Base-by-base conservation (phyloP, 2,888 invertebrate species). In the Tetheella fluctuosa region DNA sequence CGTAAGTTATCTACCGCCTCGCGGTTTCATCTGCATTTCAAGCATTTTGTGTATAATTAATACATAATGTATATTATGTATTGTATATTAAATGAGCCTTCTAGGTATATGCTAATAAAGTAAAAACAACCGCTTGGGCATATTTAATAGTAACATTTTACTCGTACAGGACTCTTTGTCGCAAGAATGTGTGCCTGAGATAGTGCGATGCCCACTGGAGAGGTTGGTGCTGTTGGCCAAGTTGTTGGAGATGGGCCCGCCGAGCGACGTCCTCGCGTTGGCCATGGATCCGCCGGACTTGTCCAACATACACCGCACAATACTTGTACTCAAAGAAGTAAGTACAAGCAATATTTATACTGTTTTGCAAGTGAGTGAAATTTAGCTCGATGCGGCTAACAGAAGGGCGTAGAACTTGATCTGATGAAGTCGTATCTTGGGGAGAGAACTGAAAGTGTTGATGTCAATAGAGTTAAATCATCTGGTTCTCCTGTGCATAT, bases 261-360 rank as follows among this genome's bases (percentile, higher is more conserved):
- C 97, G 37, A 93, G 94, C 42, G 95, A 96, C 34, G 94, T 99
- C 30, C 90, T 99, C 0, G 97, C 97, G 0, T 87, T 97, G 34
- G 97, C 98, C 1, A 93, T 99, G 85, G 96, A 97, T 75, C 98
- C 98, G 17, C 99, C 99, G 0, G 95, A 97, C 81, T 91, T 98
- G 42, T 94, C 94, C 23, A 97, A 97, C 79, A 96, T 99, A 70
- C 95, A 96, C 64, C 94, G 95, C 59, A 97, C 98, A 0, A 94
- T 99, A 67, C 94, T 97, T n/a, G 91, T 95, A 52, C 91, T 99
- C 3, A 99, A 98, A 93, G 97, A 97, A 94, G 96, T 95, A 75
- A 60, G 7, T 25, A n/a, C 15, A 15, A 15, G 1, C 23, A 5
- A 23, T 20, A 34, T 28, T 1, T 39, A 52, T 25, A 30, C 15